Evolutionary conservation across 1,140 invertebrate species (phyloP), one percentile per base, ranked within the genome.

Genomic region (Anagrus nilaparvatae): DNA sequence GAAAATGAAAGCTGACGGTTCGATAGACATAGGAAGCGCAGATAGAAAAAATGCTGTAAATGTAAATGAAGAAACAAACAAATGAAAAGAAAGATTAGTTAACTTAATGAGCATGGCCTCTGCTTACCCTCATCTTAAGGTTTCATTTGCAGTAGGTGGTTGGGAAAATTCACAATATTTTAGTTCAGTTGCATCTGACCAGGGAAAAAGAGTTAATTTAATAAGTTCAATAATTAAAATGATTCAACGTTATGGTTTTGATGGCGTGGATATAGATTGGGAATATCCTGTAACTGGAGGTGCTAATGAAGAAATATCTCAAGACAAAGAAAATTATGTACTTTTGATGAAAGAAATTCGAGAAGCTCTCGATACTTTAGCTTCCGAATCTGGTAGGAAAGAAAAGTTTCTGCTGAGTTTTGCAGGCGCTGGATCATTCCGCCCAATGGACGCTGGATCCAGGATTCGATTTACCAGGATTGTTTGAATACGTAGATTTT

Each of bases 251-350:
- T 72, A 84, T 53, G 66, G 72, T 5, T 87, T 89, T 42, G 81
- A 88, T 61, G 86, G 86, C 0, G 67, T 89, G 3, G 84, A 88
- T 55, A 9, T 89, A 10, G 84, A 87, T 56, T 87, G 84, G 84
- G 83, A 87, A 52, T 86, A 86, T 53, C 84, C 82, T 0, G 72
- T 65, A 10, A 62, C 68, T 9, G 42, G 72, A 3, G 58, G 59
- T 4, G 66, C n/a, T n/a, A n/a, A n/a, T n/a, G n/a, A n/a, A n/a
- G n/a, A n/a, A n/a, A n/a, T n/a, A n/a, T n/a, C n/a, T n/a, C n/a
- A n/a, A n/a, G n/a, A 70, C 46, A 68, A 67, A 12, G 46, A 56
- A 18, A 73, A 74, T 50, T 75, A 67, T 31, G 59, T 69, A 1
- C 46, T 55, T 0, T 58, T 77, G 1, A 37, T 75, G 14, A 54